Conservation (phyloP, 2,888 invertebrate species). For the Apodemia zela region DNA sequence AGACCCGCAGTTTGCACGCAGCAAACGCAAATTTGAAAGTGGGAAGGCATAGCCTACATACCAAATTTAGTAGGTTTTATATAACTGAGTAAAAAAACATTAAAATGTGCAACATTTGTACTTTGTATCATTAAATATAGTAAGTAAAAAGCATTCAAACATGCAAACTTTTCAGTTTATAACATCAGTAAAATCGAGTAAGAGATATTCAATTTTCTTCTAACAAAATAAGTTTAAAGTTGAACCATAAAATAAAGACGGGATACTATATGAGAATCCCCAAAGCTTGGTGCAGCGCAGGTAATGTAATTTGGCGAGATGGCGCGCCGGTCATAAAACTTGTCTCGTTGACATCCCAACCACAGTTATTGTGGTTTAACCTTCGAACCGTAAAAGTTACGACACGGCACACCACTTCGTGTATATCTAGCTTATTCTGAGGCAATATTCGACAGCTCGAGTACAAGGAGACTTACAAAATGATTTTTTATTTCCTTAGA, state of each 20-base stretch:
- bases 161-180: not conserved
- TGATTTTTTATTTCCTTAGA: not conserved
- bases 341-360: constrained; percentile 17
- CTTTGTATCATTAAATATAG: too few relatives aligned
- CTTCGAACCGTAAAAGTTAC: constrained; percentile 31
- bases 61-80: too few relatives aligned
- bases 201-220: not conserved
- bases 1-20: too few relatives aligned
- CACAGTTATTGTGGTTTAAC: constrained; percentile 25
- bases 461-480: not conserved
- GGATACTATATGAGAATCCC: constrained; percentile 1
- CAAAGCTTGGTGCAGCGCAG: constrained; percentile 8
- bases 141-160: too few relatives aligned
- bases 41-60: too few relatives aligned
- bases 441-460: constrained; percentile 16
- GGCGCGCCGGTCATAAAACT: constrained; percentile 17
- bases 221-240: not conserved
- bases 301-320: constrained; percentile 20
- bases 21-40: too few relatives aligned
- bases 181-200: not conserved
- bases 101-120: too few relatives aligned
- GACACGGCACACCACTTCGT: constrained; percentile 20
- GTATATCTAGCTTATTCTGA: constrained; percentile 5
- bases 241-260: constrained; percentile 4
- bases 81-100: too few relatives aligned